A percentile compares a stretch with the other conserved stretches of the same genome.
Conservation (phyloP, 1,140 invertebrate genomes). For the Drosophila pseudoobscura region DNA sequence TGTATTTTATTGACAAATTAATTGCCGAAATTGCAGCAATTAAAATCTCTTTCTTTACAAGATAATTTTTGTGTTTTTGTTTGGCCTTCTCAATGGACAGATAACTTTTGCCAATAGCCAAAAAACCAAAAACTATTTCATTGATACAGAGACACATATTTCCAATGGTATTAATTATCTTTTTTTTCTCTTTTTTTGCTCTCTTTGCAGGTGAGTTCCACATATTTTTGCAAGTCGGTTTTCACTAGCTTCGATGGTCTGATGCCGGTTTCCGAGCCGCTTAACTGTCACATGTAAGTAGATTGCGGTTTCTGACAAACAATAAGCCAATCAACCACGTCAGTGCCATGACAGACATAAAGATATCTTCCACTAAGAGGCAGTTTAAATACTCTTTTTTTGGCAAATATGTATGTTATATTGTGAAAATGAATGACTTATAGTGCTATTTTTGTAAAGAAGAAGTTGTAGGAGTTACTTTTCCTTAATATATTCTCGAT, state of each 20-base stretch:
- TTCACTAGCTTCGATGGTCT: conserved; percentile 9
- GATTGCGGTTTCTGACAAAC: conserved; percentile 44
- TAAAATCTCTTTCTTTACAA: conserved; percentile 65
- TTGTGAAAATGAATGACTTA: too few species aligned
- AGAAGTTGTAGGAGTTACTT: too few species aligned
- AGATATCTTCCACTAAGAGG: background rate
- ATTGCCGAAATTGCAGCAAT: conserved; percentile 76
- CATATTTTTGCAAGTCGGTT: conserved; percentile 7
- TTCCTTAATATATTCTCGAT: too few species aligned
- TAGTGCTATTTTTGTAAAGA: too few species aligned
- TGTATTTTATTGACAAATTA: conserved; percentile 82
- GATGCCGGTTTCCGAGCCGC: conserved; percentile 9
- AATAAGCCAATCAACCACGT: conserved; percentile 23
- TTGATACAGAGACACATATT: conserved; percentile 7
- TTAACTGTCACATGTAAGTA: conserved; percentile 62
- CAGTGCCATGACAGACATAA: background rate
- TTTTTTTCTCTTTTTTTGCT: conserved; percentile 15
- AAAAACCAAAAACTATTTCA: conserved; percentile 39
- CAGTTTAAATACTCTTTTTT: too few species aligned
- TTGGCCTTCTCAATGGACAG: conserved; percentile 20
- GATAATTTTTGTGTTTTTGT: conserved; percentile 21
- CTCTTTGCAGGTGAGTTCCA: conserved; percentile 60
- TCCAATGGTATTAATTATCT: conserved; percentile 8
- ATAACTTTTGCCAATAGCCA: conserved; percentile 19
- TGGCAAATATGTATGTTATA: too few species aligned